Evolutionary conservation across 1,140 invertebrate species (phyloP), one percentile per base, ranked within the genome.

Genomic region (Anastrepha obliqua): DNA sequence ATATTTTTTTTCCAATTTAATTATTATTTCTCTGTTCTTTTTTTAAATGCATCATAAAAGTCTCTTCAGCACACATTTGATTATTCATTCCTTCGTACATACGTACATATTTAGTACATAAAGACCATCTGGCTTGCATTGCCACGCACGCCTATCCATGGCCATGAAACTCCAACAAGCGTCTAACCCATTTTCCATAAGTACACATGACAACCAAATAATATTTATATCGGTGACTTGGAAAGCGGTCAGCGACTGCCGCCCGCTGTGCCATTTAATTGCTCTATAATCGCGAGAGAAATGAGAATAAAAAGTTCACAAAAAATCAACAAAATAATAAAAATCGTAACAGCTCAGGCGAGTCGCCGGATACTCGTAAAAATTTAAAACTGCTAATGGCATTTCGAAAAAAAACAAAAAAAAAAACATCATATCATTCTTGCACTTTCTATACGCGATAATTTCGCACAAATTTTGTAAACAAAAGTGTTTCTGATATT

Each of bases 201-300:
- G 20, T 47, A 29, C 47, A 47, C 74, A 15, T 55, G 42, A 47
- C 67, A 74, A 81, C 9, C 15, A 62, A 62, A 13, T 3, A 62
- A 62, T 62, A 62, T 17, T 4, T 42, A 74, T 47, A 74, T 74
- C 7, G 44, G 51, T 3, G 44, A 55, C 44, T 29, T 42, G 8
- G 47, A 55, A 81, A 81, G 74, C 47, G 47, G 47, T 81, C 74
- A 81, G 47, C 8, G 6, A 55, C 47, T 17, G 47, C 42, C 47
- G 74, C 74, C 44, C 13, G 74, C 74, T 74, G 67, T 3, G 67
- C 67, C 15, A 47, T 74, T 74, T 74, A 74, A 74, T 74, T 74
- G 67, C 67, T 42, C 67, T 47, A 44, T 74, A 74, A 74, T 74
- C 42, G 11, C 42, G 44, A 6, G 15, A 42, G 67, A 74, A 47